Evolutionary conservation across 2,113 vertebrate genomes (phyloP), one percentile per base, ranked within the genome.

Genomic region (Sialia sialis): DNA sequence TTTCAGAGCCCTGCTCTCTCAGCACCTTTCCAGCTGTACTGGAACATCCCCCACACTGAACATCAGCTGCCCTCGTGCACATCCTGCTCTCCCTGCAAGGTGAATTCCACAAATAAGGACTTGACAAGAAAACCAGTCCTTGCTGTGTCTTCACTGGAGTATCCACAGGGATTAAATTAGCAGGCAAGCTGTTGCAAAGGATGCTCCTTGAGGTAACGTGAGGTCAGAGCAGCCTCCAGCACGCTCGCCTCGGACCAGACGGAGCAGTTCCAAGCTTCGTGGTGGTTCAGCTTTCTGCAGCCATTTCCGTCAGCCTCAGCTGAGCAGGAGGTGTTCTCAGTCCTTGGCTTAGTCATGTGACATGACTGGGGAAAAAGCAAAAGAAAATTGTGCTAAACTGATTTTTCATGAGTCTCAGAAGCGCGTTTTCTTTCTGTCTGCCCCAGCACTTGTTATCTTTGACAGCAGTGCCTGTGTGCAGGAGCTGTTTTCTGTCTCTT

Each of bases 121-220:
- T 56, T 16, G 54, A 60, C 52, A 38, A 34, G 77, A 69, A 60
- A 82, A 76, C 58, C 23, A 27, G 34, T 51, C 49, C 60, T 48
- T 83, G 10, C 82, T 4, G 2, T 36, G 59, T 56, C 78, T 94
- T 83, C 25, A 1, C 38, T 70, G 78, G 46, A 80, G 75, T 77
- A 63, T 74, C 79, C 44, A 16, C 68, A 70, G 84, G 78, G 74
- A 95, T 88, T 88, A 79, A 77, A 86, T 94, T 73, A 93, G 78
- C 75, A 83, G 79, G 59, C 82, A 84, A 44, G 91, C 87, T 93
- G 85, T 86, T 69, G 77, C 20, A 54, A 16, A 64, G 75, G 94
- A 77, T 83, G 78, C 67, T 87, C 55, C 59, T 70, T 34, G 79
- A 66, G 89, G 67, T 80, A 58, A 39, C 4, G 4, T 46, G 25